Percentiles rank a stretch among this genome's conserved stretches.
These are phyloP conservation scores for Neolamprologus modestus DNA, from an alignment of 2,113 vertebrate genomes.

Conservation along the genomic window DNA sequence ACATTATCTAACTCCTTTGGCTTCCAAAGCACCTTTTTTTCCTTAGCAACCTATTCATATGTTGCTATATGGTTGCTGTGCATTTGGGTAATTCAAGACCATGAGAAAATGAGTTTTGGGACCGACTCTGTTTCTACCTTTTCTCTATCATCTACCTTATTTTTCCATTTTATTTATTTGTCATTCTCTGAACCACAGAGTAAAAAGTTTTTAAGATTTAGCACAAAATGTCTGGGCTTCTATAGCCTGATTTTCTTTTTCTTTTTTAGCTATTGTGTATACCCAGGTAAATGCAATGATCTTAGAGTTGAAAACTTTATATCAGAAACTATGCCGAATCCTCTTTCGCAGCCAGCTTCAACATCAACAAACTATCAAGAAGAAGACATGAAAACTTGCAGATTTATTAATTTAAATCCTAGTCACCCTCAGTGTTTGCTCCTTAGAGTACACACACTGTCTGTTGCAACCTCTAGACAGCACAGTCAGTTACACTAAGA, in stretches of 20 bases:
- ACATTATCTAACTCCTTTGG: background rate
- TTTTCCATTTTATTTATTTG: background rate
- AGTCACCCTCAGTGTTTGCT: background rate
- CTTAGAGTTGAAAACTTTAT: background rate
- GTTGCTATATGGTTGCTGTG: background rate
- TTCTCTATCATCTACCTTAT: background rate
- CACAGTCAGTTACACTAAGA: background rate
- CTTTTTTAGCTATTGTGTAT: background rate
- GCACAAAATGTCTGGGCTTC: background rate
- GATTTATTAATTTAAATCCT: background rate
- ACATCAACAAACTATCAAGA: background rate
- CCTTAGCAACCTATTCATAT: background rate
- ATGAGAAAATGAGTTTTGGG: rapidly evolving
- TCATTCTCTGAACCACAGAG: background rate
- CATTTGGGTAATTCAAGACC: background rate
- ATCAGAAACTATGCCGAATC: background rate
- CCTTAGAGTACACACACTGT: background rate
- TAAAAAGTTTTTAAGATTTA: background rate
- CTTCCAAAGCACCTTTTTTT: background rate
- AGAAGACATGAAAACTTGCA: background rate
- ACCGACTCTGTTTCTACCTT: background rate
- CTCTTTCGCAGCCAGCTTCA: background rate
- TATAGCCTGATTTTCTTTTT: background rate
- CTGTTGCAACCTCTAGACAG: background rate
- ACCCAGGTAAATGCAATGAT: background rate